Percentiles rank a stretch among this genome's conserved stretches.
phyloP scores from a whole-genome alignment of 2,888 invertebrate species.

The Netelia virgata region DNA sequence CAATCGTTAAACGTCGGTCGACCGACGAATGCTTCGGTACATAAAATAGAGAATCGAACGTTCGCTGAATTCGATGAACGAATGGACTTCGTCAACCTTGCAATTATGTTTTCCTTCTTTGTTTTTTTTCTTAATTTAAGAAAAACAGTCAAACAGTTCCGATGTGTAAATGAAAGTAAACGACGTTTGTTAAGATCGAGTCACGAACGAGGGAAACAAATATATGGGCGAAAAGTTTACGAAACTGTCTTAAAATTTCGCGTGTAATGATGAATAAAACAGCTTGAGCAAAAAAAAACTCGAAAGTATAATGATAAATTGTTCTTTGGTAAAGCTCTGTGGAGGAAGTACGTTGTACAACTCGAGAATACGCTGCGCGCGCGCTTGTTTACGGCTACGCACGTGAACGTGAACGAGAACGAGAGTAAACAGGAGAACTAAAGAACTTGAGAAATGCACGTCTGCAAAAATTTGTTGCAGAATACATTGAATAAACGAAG shows the following conservation, averaged over 20 bases:
- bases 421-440: constrained; percentile 4
- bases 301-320: neutral
- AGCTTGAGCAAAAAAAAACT: neutral
- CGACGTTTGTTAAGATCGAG: neutral
- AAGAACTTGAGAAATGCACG: constrained; percentile 23
- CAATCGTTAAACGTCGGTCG: constrained; percentile 35
- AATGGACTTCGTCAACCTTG: constrained; percentile 6
- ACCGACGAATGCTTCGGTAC: constrained; percentile 44
- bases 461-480: constrained; percentile 27
- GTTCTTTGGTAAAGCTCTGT: neutral
- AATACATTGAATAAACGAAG: constrained; percentile 42
- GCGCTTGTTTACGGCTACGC: neutral
- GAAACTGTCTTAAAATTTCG: neutral
- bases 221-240: neutral
- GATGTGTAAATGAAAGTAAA: neutral
- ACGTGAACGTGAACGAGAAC: neutral
- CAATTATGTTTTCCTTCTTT: neutral
- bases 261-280: neutral
- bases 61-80: constrained; percentile 22
- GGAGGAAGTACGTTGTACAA: neutral
- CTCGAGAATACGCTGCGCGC: neutral
- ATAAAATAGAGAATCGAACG: constrained; percentile 1
- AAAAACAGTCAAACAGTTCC: too few relatives aligned
- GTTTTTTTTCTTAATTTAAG: neutral
- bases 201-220: neutral